Base-by-base conservation (phyloP, 2,797 vertebrate species). In the Platyrinchus mystaceus region DNA sequence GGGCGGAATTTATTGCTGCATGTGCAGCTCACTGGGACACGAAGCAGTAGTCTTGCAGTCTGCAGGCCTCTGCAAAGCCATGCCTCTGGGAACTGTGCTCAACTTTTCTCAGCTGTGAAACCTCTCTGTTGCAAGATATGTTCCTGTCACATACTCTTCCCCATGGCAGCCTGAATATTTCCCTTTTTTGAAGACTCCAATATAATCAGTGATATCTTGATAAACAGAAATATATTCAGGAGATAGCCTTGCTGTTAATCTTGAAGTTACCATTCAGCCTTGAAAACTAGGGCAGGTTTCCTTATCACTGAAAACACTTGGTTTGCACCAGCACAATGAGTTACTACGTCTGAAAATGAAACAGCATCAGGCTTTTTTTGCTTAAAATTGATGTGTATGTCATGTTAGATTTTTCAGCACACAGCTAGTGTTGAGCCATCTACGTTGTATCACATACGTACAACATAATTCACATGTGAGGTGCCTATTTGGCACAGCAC, bases 51-150 rank as follows among this genome's bases (percentile, higher is more conserved):
- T 32, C 76, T 56, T 58, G 68, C 20, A 74, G 87, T 60, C 56
- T 32, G 55, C 47, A 93, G 76, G 75, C 66, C 88, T 55, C 73
- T 49, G 79, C 77, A 82, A 32, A 94, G 87, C 50, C 37, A 73
- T 75, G 73, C 94, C 82, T 34, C 84, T 88, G 83, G 93, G 89
- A 94, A 70, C 64, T 21, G 53, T 0, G 1, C 85, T 93, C 70
- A 93, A 87, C 83, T 91, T 89, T 74, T 6, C 87, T 83, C 77
- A 90, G 89, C 85, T 95, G 83, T 84, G 94, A 92, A 94, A 84
- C 79, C 77, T 84, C 63, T 68, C 79, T 89, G 47, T 76, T 76
- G 70, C 62, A 62, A 88, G 89, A 74, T 24, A 53, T 70, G 85
- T 18, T 88, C 63, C 82, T 86, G 80, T 91, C 85, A 91, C 56